These are phyloP conservation scores for Apodemia duryi DNA, from an alignment of 2,888 invertebrate species.

Conservation along the genomic window DNA sequence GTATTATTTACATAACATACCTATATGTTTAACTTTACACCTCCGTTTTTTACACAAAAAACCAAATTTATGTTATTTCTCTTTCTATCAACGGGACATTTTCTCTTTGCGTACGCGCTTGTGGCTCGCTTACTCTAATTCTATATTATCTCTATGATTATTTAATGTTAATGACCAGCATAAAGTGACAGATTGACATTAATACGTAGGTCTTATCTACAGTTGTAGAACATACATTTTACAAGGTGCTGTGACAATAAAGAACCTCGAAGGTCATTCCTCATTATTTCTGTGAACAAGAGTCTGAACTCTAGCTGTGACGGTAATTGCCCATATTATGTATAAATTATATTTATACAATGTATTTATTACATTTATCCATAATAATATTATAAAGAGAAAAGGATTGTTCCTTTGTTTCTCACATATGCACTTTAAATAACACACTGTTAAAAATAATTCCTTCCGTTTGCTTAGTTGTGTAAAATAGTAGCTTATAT, in stretches of 20 bases:
- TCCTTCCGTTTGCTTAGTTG: no score
- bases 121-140: neutral
- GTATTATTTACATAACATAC: no score
- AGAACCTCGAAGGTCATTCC: conserved; percentile 6
- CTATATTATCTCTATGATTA: neutral
- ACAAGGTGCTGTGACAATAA: conserved; percentile 3
- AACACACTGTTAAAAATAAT: no score
- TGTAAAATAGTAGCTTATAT: no score
- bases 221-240: conserved; percentile 1
- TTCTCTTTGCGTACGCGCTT: no score
- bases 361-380: neutral
- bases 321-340: neutral
- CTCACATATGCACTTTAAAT: no score
- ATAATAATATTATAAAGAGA: no score
- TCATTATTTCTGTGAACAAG: conserved; percentile 10
- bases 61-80: no score
- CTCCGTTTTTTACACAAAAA: no score
- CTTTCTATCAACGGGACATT: no score
- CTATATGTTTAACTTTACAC: no score
- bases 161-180: neutral
- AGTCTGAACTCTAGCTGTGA: conserved; percentile 4
- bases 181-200: neutral
- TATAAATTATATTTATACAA: conserved; percentile 2
- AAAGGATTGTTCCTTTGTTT: no score
- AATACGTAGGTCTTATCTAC: neutral